phyloP scores from a whole-genome alignment of 2,797 vertebrate genomes.

The Galaxias olidus region DNA sequence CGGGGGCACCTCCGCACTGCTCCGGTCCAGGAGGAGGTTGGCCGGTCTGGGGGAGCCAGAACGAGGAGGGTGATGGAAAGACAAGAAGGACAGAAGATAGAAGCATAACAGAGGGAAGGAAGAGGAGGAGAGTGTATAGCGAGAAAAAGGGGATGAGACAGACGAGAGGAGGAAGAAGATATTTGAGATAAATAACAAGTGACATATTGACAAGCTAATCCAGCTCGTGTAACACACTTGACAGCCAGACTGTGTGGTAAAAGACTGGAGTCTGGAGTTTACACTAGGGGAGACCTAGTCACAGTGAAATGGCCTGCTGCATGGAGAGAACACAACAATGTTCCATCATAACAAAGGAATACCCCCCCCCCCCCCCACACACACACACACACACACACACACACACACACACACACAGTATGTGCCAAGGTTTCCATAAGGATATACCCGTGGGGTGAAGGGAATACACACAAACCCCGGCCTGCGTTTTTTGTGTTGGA shows the following conservation, averaged over 20 bases:
- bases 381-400: constrained; percentile 14
- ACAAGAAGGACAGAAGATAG: not conserved
- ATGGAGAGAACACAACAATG: constrained; percentile 26
- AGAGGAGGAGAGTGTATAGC: no score
- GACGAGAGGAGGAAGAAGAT: not conserved
- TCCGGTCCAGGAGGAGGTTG: constrained; percentile 94
- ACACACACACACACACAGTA: constrained; percentile 9
- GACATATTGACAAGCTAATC: not conserved
- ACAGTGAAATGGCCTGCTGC: constrained; percentile 31
- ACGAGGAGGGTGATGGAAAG: not conserved
- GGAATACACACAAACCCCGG: constrained; percentile 12
- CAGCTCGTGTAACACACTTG: no score
- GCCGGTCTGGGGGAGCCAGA: constrained; percentile 77
- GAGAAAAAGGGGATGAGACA: not conserved
- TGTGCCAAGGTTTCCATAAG: constrained; percentile 18
- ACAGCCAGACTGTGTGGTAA: not conserved
- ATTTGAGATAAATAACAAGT: not conserved
- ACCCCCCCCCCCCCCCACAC: constrained; percentile 1
- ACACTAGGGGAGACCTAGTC: constrained; percentile 33
- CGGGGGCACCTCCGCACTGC: constrained; percentile 84
- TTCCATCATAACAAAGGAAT: constrained; percentile 22
- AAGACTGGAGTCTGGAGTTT: constrained; percentile 5
- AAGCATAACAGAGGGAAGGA: not conserved
- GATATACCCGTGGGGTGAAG: constrained; percentile 40
- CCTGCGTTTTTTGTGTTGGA: constrained; percentile 25